Evolutionary conservation across 2,797 vertebrate genomes (phyloP).

Genomic region (Rhabdomys pumilio): DNA sequence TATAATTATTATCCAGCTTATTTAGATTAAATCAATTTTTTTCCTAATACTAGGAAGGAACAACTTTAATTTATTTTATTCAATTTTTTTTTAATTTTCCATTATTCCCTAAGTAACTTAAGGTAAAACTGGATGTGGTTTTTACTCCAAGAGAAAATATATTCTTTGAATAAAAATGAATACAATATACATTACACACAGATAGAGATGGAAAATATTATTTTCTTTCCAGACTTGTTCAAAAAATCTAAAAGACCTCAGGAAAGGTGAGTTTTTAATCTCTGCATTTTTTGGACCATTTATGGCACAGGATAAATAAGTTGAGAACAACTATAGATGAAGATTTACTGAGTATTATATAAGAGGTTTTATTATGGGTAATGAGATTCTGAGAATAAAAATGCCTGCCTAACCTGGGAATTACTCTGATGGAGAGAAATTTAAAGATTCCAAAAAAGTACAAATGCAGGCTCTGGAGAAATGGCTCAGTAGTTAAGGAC

Average conservation of each 20-base stretch:
- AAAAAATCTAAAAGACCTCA: background rate
- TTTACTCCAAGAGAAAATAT: background rate
- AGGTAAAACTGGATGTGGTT: background rate
- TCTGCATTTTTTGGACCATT: background rate
- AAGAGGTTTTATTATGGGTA: background rate
- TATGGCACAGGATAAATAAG: background rate
- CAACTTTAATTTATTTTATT: background rate
- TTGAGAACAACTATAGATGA: background rate
- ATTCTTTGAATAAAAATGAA: background rate
- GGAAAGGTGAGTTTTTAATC: background rate
- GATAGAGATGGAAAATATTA: background rate
- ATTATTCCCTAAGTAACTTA: background rate
- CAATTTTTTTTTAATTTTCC: conserved; percentile 55
- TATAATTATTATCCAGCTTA: conserved; percentile 13
- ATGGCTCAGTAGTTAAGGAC: background rate
- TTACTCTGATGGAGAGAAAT: background rate
- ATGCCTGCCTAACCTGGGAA: background rate
- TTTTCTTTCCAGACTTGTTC: background rate
- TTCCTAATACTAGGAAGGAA: conserved; percentile 4
- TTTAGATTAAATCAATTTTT: conserved; percentile 57
- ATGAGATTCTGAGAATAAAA: background rate
- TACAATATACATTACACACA: background rate
- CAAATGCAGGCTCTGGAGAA: background rate
- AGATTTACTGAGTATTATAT: background rate
- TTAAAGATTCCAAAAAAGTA: background rate